Conservation (phyloP, 2,113 vertebrate genomes). For the Sprattus sprattus region DNA sequence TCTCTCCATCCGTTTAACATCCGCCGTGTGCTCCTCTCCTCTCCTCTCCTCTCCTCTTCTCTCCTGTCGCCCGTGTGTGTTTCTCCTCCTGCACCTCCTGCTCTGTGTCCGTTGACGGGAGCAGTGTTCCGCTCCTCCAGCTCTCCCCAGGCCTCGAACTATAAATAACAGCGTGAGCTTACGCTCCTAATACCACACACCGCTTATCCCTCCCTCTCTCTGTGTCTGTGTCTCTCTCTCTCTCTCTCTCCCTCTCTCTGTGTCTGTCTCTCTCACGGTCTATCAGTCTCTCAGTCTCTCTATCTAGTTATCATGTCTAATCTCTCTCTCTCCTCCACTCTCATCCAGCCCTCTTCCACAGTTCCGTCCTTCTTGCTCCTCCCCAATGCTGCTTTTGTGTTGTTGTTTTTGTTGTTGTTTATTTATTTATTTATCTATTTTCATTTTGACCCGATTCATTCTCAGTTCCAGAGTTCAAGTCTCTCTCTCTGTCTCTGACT, state of each 20-base stretch:
- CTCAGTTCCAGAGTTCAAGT: not conserved
- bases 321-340: slow-evolving; percentile 26
- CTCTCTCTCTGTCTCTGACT: not conserved
- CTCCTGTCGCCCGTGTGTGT: not conserved
- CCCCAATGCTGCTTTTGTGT: not conserved
- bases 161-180: slow-evolving; percentile 70
- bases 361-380: slow-evolving; percentile 8
- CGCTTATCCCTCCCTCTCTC: slow-evolving; percentile 57
- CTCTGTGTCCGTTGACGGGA: slow-evolving; percentile 17
- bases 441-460: not conserved
- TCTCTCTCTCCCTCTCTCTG: slow-evolving; percentile 29
- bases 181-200: slow-evolving; percentile 59
- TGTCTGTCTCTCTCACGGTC: not conserved
- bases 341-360: slow-evolving; percentile 18
- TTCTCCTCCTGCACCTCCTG: not conserved
- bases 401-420: not conserved
- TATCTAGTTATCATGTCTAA: slow-evolving; percentile 15
- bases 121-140: slow-evolving; percentile 33
- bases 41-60: not conserved
- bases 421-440: slow-evolving; percentile 4
- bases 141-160: slow-evolving; percentile 52
- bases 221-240: slow-evolving; percentile 24
- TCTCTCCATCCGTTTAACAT: not conserved
- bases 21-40: not conserved
- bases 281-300: not conserved